Conservation (phyloP, 2,888 invertebrate species). For the Chaitophorus viminalis region DNA sequence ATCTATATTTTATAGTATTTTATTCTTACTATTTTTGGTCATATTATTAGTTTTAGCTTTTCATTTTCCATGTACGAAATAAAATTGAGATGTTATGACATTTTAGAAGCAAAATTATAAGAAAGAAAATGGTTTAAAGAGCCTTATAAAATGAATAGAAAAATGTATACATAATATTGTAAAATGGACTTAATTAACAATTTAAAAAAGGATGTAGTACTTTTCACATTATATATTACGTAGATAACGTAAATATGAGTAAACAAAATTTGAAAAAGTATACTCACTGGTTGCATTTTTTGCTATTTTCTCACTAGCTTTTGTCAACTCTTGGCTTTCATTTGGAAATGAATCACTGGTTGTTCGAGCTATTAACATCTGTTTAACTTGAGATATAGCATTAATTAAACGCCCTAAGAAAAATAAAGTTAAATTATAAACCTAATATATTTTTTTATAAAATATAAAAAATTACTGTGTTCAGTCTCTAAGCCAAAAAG, state of each 20-base stretch:
- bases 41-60: no score
- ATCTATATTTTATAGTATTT: no score
- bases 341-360: slow-evolving; percentile 70
- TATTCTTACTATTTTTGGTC: no score
- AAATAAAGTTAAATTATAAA: slow-evolving; percentile 56
- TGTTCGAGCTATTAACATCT: slow-evolving; percentile 76
- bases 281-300: slow-evolving; percentile 79
- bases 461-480: slow-evolving; percentile 79
- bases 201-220: no score
- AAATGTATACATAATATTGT: no score
- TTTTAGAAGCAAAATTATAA: no score
- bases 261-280: slow-evolving; percentile 39
- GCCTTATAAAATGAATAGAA: no score
- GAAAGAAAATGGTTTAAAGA: no score
- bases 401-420: slow-evolving; percentile 80
- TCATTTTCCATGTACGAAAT: no score
- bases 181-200: no score
- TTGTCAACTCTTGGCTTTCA: slow-evolving; percentile 74
- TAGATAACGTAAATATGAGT: slow-evolving; percentile 61
- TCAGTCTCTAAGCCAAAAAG: slow-evolving; percentile 91
- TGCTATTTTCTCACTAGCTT: slow-evolving; percentile 77
- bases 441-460: not conserved
- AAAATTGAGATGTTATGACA: no score
- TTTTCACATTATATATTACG: no score
- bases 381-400: slow-evolving; percentile 82